phyloP scores from a whole-genome alignment of 2,888 invertebrate species.

The Apodemia hepburni region DNA sequence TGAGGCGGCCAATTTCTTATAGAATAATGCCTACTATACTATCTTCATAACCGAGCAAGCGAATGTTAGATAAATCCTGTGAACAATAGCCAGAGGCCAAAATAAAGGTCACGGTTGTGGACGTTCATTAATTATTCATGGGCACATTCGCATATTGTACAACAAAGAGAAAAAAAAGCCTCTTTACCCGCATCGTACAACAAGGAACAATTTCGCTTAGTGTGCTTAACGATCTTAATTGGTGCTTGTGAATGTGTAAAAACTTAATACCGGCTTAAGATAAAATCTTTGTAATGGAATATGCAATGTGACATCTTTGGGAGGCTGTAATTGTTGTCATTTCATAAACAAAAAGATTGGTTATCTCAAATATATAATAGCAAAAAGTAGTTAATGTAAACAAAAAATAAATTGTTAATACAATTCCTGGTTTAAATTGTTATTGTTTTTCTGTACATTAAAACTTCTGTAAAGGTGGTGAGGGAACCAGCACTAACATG shows the following conservation, averaged over 20 bases:
- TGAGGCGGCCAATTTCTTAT: too few species aligned
- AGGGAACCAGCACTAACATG: too few species aligned
- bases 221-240: conserved; percentile 10
- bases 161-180: conserved; percentile 41
- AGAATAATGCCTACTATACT: neutral
- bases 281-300: conserved; percentile 11
- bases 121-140: conserved; percentile 67
- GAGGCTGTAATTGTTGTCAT: neutral
- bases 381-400: neutral
- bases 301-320: neutral
- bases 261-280: neutral
- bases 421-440: neutral
- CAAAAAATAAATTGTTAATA: neutral
- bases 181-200: conserved; percentile 9
- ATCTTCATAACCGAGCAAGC: conserved; percentile 41
- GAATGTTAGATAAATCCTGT: conserved; percentile 54
- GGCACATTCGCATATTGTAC: conserved; percentile 56
- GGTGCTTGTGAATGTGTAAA: conserved; percentile 5
- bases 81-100: conserved; percentile 63
- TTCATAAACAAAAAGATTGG: neutral
- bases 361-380: neutral
- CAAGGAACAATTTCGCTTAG: conserved; percentile 6
- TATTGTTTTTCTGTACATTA: neutral
- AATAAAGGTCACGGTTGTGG: conserved; percentile 66
- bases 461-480: neutral